These are phyloP conservation scores for Choloepus hoffmanni DNA, from an alignment of 2,113 vertebrate genomes.

Conservation along the genomic window DNA sequence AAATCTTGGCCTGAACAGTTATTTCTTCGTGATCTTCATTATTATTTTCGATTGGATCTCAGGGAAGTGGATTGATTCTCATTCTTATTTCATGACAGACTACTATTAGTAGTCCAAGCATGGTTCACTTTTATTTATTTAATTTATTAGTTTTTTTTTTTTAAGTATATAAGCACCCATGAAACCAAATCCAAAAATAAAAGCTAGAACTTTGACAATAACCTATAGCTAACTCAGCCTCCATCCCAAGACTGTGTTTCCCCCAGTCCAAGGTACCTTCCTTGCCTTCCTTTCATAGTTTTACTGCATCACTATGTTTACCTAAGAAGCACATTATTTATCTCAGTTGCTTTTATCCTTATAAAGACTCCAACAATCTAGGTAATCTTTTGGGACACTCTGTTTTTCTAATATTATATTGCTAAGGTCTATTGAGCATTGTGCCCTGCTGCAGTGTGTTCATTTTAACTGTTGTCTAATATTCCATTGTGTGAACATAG, in stretches of 20 bases:
- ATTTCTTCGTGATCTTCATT: not conserved
- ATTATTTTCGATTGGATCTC: not conserved
- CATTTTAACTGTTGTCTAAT: not conserved
- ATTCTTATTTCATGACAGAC: not conserved
- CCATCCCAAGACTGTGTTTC: not conserved
- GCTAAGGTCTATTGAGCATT: rapidly evolving
- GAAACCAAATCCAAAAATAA: constrained; percentile 19
- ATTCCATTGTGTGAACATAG: not conserved
- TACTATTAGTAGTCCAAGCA: not conserved
- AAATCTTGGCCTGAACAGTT: not conserved
- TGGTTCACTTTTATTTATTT: not conserved
- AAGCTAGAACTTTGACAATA: not conserved
- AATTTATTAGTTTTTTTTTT: not conserved
- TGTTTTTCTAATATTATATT: not conserved
- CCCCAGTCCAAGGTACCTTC: no score
- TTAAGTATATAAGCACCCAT: not conserved
- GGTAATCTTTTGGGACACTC: not conserved
- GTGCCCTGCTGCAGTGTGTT: rapidly evolving
- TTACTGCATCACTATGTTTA: not conserved
- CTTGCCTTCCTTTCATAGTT: not conserved
- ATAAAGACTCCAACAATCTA: not conserved
- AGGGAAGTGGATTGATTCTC: not conserved
- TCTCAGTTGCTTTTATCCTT: not conserved
- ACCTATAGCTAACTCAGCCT: not conserved
- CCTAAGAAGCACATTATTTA: not conserved